phyloP scores from a whole-genome alignment of 1,140 invertebrate genomes.

The Atta texana region DNA sequence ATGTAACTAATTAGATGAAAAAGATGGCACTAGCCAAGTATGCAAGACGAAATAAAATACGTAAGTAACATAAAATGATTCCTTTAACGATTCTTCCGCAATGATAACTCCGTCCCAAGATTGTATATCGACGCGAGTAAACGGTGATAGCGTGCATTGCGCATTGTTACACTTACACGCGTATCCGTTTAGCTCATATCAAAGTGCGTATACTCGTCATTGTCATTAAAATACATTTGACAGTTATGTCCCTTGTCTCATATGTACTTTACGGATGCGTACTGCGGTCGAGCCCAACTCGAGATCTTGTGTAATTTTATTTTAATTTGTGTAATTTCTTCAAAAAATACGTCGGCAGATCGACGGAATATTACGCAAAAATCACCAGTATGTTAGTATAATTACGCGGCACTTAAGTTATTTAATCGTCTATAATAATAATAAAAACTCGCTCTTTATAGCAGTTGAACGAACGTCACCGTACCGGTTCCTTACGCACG shows the following conservation, averaged over 20 bases:
- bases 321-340: slow-evolving; percentile 32
- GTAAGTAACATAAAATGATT: background rate
- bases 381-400: slow-evolving; percentile 56
- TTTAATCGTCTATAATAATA: slow-evolving; percentile 70
- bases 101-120: background rate
- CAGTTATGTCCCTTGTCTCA: slow-evolving; percentile 39
- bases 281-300: background rate
- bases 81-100: slow-evolving; percentile 13
- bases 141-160: background rate
- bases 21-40: background rate
- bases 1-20: slow-evolving; percentile 21
- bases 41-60: background rate
- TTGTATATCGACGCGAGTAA: background rate
- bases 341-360: slow-evolving; percentile 21
- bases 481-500: slow-evolving; percentile 3
- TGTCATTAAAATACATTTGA: slow-evolving; percentile 40
- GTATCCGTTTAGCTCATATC: slow-evolving; percentile 1
- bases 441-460: slow-evolving; percentile 58
- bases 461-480: slow-evolving; percentile 27
- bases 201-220: slow-evolving; percentile 37
- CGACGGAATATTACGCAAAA: slow-evolving; percentile 52
- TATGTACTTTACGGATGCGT: slow-evolving; percentile 17
- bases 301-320: slow-evolving; percentile 22
- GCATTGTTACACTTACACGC: slow-evolving; percentile 9
- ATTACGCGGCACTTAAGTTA: slow-evolving; percentile 59